phyloP scores from a whole-genome alignment of 2,888 invertebrate genomes.

The Stenodera caucasica region DNA sequence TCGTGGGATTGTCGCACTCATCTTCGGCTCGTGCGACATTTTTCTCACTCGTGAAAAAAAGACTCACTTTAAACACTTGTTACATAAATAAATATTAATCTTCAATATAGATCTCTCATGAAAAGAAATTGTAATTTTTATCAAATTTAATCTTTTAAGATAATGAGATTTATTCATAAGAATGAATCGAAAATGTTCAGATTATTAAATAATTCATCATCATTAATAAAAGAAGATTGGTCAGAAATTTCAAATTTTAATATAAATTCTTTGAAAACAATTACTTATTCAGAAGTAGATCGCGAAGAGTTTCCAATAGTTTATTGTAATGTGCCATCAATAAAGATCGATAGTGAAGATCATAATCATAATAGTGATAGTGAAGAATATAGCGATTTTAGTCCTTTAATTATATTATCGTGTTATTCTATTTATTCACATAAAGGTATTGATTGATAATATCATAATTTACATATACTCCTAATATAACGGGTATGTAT shows the following conservation, averaged over 20 bases:
- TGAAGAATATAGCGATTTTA: too few species aligned
- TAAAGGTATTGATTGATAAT: too few species aligned
- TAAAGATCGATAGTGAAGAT: slow-evolving; percentile 52
- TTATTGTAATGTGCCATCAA: slow-evolving; percentile 59
- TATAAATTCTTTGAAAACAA: slow-evolving; percentile 61
- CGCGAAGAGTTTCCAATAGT: slow-evolving; percentile 64
- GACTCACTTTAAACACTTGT: too few species aligned
- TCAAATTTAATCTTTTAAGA: slow-evolving; percentile 39
- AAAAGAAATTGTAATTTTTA: slow-evolving; percentile 3
- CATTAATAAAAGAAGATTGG: slow-evolving; percentile 59
- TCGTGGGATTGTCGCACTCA: too few species aligned
- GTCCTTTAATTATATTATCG: slow-evolving; percentile 64
- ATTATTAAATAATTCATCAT: slow-evolving; percentile 52
- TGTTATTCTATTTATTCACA: slow-evolving; percentile 66
- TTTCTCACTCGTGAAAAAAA: too few species aligned
- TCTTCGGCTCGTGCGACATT: too few species aligned
- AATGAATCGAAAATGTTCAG: slow-evolving; percentile 46
- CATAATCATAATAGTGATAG: slow-evolving; percentile 53
- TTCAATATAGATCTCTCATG: slow-evolving; percentile 7
- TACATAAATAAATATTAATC: too few species aligned
- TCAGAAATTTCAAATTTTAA: slow-evolving; percentile 59
- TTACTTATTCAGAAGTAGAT: slow-evolving; percentile 69
- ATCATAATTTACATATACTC: too few species aligned
- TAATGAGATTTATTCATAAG: slow-evolving; percentile 39
- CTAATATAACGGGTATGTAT: too few species aligned